Base-by-base conservation (phyloP, 2,888 invertebrate species). In the Neuroscelio doddi region DNA sequence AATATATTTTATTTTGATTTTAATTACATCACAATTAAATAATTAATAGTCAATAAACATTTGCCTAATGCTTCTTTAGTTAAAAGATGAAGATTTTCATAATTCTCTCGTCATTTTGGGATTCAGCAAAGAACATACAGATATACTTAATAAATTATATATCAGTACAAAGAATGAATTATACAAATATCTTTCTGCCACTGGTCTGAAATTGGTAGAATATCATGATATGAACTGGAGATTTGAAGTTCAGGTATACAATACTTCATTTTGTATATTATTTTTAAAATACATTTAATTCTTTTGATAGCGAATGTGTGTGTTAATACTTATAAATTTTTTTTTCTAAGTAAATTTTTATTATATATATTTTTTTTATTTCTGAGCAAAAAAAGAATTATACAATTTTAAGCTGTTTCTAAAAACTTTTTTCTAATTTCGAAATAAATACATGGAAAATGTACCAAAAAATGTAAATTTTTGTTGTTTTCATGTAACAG, bases 181-280 rank as follows among this genome's bases (percentile, higher is more conserved):
- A 21, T 84, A 85, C 9, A 82, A 86, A 70, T 86, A 87, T 12
- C 78, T 91, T 26, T 72, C 84, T 52, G 82, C 87, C 65, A 82
- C 88, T 42, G 79, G 82, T 32, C 77, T 85, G 8, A 82, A 83
- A 64, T 83, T 86, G 66, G 84, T 86, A 3, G 85, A 86, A 71
- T 89, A 87, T 74, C 80, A 88, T 45, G 87, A 90, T 75, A 80
- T 91, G 51, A 88, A 90, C 68, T 91, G 91, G 91, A 85, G 91
- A 66, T 86, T 91, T 70, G 90, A 91, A 85, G 87, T 88, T 3
- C 21, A 21, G 21, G 10, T 30, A 30, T 30, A 9, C 9, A 30
- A 26, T 26, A 26, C 26, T 5, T 26, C 5, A 26, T 8, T 26
- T 26, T 26, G 5, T 26, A 4, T 5, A 26, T 26, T 5, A 26